Evolutionary conservation across 2,888 invertebrate species (phyloP).

Genomic region (Phengaris alcon): DNA sequence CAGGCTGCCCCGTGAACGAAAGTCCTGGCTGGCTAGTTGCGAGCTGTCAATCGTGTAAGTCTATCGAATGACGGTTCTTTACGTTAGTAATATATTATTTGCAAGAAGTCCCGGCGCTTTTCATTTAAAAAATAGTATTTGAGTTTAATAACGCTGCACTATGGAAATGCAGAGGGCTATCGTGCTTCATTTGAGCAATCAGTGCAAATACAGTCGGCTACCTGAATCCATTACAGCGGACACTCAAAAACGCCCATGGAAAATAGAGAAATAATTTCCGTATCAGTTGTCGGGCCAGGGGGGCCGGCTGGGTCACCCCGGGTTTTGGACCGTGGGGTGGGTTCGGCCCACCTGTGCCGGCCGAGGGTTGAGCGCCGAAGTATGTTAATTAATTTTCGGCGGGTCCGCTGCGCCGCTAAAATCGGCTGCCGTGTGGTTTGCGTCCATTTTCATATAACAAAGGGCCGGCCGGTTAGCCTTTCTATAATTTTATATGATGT

Average conservation of each 20-base stretch:
- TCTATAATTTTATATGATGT: conserved; percentile 41
- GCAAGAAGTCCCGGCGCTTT: neutral
- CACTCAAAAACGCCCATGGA: conserved; percentile 38
- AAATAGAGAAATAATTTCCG: conserved; percentile 46
- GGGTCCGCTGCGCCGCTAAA: conserved; percentile 68
- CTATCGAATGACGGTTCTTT: too few relatives aligned
- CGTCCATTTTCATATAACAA: conserved; percentile 67
- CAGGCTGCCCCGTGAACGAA: too few relatives aligned
- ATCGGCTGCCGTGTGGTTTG: conserved; percentile 70
- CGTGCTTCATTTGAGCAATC: conserved; percentile 8
- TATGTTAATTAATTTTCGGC: conserved; percentile 80
- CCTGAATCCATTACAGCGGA: conserved; percentile 35
- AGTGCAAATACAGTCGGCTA: conserved; percentile 9
- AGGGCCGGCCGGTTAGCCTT: conserved; percentile 51
- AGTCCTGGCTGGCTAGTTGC: too few relatives aligned
- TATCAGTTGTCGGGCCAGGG: conserved; percentile 41
- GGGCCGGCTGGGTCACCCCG: conserved; percentile 41
- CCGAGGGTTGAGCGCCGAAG: conserved; percentile 71
- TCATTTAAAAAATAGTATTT: neutral
- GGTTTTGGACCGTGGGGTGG: conserved; percentile 43
- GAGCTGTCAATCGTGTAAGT: too few relatives aligned
- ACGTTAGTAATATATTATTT: too few relatives aligned
- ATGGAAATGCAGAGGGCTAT: neutral
- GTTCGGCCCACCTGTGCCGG: conserved; percentile 45
- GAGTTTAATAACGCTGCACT: neutral